Conservation (phyloP, 2,888 invertebrate species). For the Perdita meconis region DNA sequence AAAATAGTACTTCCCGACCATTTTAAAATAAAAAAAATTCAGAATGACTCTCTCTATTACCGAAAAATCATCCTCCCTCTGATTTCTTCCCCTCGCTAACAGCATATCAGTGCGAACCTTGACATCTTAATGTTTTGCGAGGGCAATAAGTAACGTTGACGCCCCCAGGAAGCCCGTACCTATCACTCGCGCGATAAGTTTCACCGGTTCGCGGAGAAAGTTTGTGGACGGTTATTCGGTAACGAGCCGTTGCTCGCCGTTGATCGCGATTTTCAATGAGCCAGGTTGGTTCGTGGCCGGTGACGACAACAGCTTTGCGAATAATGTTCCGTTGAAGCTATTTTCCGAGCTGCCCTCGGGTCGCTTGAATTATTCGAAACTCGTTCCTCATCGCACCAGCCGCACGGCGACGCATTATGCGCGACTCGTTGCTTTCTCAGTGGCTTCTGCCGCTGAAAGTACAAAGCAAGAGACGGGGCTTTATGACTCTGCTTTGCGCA, state of each 20-base stretch:
- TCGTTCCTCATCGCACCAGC: conserved; percentile 25
- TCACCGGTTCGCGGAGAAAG: conserved; percentile 5
- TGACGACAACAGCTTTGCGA: not conserved
- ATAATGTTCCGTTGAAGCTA: conserved; percentile 31
- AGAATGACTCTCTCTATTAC: too few relatives aligned
- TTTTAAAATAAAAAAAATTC: too few relatives aligned
- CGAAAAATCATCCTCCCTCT: not conserved
- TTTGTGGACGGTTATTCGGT: conserved; percentile 23
- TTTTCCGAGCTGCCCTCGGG: conserved; percentile 9
- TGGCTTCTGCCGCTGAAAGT: conserved; percentile 23
- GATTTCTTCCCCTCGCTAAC: not conserved
- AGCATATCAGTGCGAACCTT: not conserved
- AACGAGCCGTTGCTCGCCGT: conserved; percentile 28
- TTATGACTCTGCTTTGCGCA: not conserved
- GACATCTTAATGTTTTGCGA: not conserved
- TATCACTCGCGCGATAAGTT: not conserved
- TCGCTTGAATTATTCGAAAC: conserved; percentile 23
- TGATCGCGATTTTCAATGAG: conserved; percentile 30
- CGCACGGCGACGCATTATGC: conserved; percentile 26
- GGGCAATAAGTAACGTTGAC: not conserved
- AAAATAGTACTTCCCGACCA: too few relatives aligned
- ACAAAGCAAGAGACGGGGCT: conserved; percentile 19
- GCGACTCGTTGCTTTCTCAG: conserved; percentile 19
- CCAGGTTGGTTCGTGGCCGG: not conserved
- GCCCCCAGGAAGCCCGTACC: not conserved